Base-by-base conservation (phyloP, 2,797 vertebrate genomes). In the Rousettus madagascariensis region DNA sequence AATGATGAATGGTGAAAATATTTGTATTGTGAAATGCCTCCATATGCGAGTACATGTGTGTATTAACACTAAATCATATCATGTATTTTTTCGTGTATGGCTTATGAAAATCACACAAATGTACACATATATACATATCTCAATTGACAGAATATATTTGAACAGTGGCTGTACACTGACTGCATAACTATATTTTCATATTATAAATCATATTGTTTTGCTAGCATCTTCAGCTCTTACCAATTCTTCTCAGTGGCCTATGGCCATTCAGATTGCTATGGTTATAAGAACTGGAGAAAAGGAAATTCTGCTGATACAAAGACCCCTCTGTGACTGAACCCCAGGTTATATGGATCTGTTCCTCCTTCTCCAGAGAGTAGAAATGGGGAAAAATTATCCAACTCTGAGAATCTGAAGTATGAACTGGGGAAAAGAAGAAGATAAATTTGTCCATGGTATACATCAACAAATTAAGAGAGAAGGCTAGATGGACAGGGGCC, bases 401-500 rank as follows among this genome's bases (percentile, higher is more conserved):
- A 16, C 22, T 83, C 59, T 77, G 79, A 79, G 89, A 28, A 83
- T 38, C 3, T 83, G 51, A 91, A 91, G 24, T 86, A 33, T 51
- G 63, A 88, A 17, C 57, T 68, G 49, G 26, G 28, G 33, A 72
- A 71, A 89, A 24, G n/a, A 79, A 57, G 63, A 53, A 28, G 41
- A 71, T 53, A 88, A 88, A 93, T 90, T 28, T 43, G 22, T 55
- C 20, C 24, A 28, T 78, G 36, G 5, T 59, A 49, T 85, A 97
- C 94, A 90, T 92, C 72, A 79, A 41, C 38, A 93, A 92, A 87
- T 97, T 95, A 90, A 71, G 51, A 96, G 57, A 51, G 63, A 90
- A 90, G 43, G 65, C n/a, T 15, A 38, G 57, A 83, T 95, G 41
- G 85, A 86, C 68, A 96, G 84, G 28, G 72, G 20, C 72, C 63